Evolutionary conservation across 92 coral and sea anemone species (phyloP), one percentile per base, ranked within the genome.

Genomic region (Bergia puertoricense): DNA sequence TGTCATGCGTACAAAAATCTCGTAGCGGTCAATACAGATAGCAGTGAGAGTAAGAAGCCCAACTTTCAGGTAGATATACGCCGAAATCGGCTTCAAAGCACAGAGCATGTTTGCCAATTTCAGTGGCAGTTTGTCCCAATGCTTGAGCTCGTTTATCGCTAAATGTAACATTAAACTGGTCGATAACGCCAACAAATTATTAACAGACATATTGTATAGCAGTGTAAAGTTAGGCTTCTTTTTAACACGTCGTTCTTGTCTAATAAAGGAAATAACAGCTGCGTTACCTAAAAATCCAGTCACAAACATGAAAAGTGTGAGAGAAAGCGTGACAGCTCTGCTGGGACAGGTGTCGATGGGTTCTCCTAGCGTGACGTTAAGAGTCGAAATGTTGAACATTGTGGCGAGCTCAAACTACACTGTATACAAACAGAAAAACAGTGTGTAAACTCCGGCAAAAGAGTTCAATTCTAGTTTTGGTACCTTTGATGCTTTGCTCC

Each of bases 1-100:
- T n/a, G 87, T 84, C 87, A 84, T 84, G 68, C 87, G 66, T 4
- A 84, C 87, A 8, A 84, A 84, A 44, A 84, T 84, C 79, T 84
- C 87, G 18, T 84, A 84, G 68, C 87, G 87, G 79, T 84, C 87
- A 48, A 84, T 46, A 72, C 87, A 84, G 10, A 84, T 84, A 36
- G 66, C 87, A n/a, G 87, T 42, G 38, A 84, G 87, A 37, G 87
- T 84, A 48, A 84, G 78, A 48, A 84, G 87, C 50, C 87, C 87
- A 6, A 71, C 87, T 84, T 84, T 84, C 66, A 84, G 69, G 87
- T 84, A 84, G 4, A 84, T 71, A 71, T 84, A 84, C 67, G 13
- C 67, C 22, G 68, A 84, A 71, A 71, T 84, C 78, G 87, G 87
- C 67, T 73, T 84, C 45, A 84, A 39, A 37, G 87, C 87, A 72